Evolutionary conservation across 2,888 invertebrate genomes (phyloP), one percentile per base, ranked within the genome.

Genomic region (Spilarctia lutea): DNA sequence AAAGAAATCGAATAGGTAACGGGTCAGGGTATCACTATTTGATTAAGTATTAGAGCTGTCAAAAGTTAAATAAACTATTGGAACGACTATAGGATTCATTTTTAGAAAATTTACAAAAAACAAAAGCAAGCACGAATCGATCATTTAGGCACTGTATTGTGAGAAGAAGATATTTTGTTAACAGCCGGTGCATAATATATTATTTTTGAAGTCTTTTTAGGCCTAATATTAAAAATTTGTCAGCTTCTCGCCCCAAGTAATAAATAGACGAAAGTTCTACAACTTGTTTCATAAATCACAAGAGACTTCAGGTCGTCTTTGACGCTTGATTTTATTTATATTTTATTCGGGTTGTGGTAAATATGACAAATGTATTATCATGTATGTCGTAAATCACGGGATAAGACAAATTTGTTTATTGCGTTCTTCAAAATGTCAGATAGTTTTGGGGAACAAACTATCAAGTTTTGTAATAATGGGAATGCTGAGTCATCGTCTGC

Each of bases 261-360:
- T 82, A 86, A 79, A 86, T 84, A 81, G 86, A 71, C 70, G 75
- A 45, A 75, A 72, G 74, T 81, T 78, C 60, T 75, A 77, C 75
- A 84, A 86, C 76, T 81, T 78, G 75, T 79, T 84, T 78, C 83
- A 86, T 84, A 84, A 81, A 84, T 84, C 86, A 85, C 18, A 35
- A 27, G 71, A 69, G 70, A 39, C 65, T 63, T 72, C 78, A 78
- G 60, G 76, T 81, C 73, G 85, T 79, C 80, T 75, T 76, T 85
- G 85, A 80, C 72, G 84, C 76, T 79, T 77, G 78, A 83, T 81
- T 80, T 85, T 85, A 78, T 83, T 77, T 83, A 78, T 85, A 85
- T 83, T 85, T 80, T 81, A 83, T 83, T 81, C 77, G 68, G 79
- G 77, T 77, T 74, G 71, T 75, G 69, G 75, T 77, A 83, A 81